phyloP scores from a whole-genome alignment of 1,140 invertebrate genomes.

The Drosophila serrata region DNA sequence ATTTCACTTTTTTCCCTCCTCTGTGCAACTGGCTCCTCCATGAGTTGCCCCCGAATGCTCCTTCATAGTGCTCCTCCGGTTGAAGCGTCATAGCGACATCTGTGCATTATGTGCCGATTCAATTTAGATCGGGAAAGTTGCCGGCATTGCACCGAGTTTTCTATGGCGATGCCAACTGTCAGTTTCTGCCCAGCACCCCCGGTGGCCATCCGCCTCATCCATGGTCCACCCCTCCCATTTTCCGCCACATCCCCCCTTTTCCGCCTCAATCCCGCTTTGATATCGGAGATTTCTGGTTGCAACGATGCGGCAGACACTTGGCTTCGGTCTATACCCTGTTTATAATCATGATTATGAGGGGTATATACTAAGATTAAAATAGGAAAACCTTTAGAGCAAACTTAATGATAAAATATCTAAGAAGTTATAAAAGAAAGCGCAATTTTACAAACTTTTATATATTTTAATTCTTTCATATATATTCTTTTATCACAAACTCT shows the following conservation, averaged over 20 bases:
- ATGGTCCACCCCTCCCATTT: no score
- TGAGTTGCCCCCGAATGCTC: background rate
- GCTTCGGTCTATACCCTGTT: conserved; percentile 29
- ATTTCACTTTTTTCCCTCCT: conserved; percentile 46
- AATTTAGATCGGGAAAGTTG: conserved; percentile 53
- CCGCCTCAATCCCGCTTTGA: conserved; percentile 28
- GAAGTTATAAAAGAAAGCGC: background rate
- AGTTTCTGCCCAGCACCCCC: conserved; percentile 43
- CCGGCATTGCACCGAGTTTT: conserved; percentile 35
- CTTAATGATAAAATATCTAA: no score
- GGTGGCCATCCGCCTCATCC: conserved; percentile 15
- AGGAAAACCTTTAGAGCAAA: no score
- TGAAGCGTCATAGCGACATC: conserved; percentile 21
- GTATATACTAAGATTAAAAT: background rate
- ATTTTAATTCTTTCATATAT: no score
- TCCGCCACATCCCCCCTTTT: background rate
- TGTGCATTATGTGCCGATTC: conserved; percentile 56
- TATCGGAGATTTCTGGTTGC: conserved; percentile 53
- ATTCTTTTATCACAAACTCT: background rate
- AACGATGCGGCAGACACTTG: conserved; percentile 37
- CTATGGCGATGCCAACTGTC: conserved; percentile 49
- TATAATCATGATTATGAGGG: background rate
- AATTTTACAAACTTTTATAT: background rate
- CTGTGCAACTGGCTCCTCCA: conserved; percentile 5
- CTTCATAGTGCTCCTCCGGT: background rate